phyloP scores from a whole-genome alignment of 30 jellyfish, hydroid and myxozoan species.

The Turritopsis dohrnii region DNA sequence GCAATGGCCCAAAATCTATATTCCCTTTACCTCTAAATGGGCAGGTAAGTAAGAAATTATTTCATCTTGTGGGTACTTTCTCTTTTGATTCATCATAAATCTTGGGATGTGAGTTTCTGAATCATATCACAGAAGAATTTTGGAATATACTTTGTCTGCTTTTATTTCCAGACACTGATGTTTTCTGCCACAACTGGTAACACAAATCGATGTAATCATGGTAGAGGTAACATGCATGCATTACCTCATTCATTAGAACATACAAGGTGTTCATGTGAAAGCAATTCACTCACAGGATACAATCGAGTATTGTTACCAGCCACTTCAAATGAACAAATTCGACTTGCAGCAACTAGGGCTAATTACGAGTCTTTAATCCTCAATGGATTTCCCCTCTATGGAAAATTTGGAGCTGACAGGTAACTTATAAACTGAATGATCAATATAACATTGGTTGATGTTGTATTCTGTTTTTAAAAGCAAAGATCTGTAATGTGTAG shows the following conservation, averaged over 20 bases:
- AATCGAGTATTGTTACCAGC: conserved; percentile 27
- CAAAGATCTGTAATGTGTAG: background rate
- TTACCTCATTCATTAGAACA: background rate
- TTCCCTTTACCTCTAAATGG: conserved; percentile 5
- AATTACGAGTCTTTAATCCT: conserved; percentile 25
- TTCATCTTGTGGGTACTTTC: background rate
- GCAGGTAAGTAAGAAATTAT: conserved; percentile 12
- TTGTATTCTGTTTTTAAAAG: background rate
- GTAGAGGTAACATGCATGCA: background rate
- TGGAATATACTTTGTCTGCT: background rate
- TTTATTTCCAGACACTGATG: conserved; percentile 24
- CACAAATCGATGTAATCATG: conserved; percentile 8
- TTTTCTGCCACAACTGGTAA: background rate
- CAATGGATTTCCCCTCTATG: conserved; percentile 23
- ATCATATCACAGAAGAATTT: background rate
- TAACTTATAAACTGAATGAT: background rate
- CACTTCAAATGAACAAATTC: conserved; percentile 1
- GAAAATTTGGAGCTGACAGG: conserved; percentile 27
- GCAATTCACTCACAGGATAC: conserved; percentile 10
- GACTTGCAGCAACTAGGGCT: background rate
- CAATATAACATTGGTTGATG: background rate
- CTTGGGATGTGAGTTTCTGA: background rate
- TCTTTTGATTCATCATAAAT: background rate
- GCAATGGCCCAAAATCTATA: conserved; percentile 18
- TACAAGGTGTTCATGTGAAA: conserved; percentile 23